Conservation (phyloP, 2,113 vertebrate genomes). For the Drymodes brunneopygia region DNA sequence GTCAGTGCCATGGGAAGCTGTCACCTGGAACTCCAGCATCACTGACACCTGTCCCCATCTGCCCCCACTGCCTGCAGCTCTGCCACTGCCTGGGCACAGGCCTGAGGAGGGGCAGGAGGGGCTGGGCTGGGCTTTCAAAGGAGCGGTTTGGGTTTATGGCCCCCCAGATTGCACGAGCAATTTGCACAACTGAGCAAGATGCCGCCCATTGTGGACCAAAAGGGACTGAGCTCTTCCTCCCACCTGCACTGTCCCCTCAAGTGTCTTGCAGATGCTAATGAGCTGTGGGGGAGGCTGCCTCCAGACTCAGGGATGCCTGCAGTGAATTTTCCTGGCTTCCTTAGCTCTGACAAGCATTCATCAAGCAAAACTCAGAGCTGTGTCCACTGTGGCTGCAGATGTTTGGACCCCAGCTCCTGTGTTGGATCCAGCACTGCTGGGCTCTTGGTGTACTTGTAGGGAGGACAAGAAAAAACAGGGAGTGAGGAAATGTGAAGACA, state of each 20-base stretch:
- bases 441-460: neutral
- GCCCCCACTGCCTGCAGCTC: neutral
- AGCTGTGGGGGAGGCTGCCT: neutral
- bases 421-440: neutral
- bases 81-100: neutral
- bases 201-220: neutral
- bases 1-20: neutral
- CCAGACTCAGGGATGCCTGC: neutral
- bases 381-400: rapidly evolving
- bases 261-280: conserved; percentile 18
- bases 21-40: neutral
- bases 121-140: neutral
- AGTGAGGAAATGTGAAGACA: neutral
- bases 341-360: neutral
- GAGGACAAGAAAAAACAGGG: neutral
- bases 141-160: neutral
- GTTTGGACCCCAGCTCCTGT: neutral
- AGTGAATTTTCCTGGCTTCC: neutral
- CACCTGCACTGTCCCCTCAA: neutral
- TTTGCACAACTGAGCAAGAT: conserved; percentile 54
- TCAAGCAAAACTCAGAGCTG: neutral
- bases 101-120: neutral
- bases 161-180: neutral
- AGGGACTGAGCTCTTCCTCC: neutral
- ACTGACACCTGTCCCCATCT: neutral